Percentiles rank a stretch among this genome's conserved stretches.
Conservation (phyloP, 1,140 invertebrate species). For the Neodiprion fabricii region DNA sequence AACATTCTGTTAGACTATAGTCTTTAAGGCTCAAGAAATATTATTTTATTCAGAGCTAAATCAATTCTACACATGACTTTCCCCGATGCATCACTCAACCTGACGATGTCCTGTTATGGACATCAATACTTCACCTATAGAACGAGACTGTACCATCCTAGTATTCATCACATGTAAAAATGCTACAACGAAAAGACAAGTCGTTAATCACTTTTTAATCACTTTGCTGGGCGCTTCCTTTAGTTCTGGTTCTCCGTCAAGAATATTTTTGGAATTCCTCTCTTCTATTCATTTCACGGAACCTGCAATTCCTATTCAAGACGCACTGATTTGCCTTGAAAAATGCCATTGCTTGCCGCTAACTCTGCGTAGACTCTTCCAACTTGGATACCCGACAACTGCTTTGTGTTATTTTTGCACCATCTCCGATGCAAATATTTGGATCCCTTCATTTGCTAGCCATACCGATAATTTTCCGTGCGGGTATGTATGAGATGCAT, state of each 20-base stretch:
- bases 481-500: slow-evolving; percentile 88
- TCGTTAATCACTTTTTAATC: slow-evolving; percentile 10
- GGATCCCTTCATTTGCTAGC: slow-evolving; percentile 88
- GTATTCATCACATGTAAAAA: slow-evolving; percentile 53
- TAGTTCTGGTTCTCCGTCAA: slow-evolving; percentile 56
- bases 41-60: neutral
- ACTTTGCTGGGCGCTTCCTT: slow-evolving; percentile 45
- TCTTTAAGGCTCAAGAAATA: neutral
- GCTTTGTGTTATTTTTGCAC: slow-evolving; percentile 84
- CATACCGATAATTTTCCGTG: slow-evolving; percentile 86
- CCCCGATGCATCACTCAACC: neutral
- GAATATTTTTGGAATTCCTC: slow-evolving; percentile 55
- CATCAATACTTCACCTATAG: slow-evolving; percentile 15
- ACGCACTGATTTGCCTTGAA: slow-evolving; percentile 79
- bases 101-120: neutral
- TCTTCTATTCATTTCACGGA: slow-evolving; percentile 55
- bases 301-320: slow-evolving; percentile 48
- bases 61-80: neutral
- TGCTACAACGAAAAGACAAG: neutral
- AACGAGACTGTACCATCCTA: slow-evolving; percentile 31
- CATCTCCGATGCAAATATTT: slow-evolving; percentile 84
- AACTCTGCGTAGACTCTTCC: slow-evolving; percentile 81
- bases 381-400: slow-evolving; percentile 75
- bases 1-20: neutral
- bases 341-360: slow-evolving; percentile 85